Percentiles rank a stretch among this genome's conserved stretches.
Evolutionary conservation across 2,888 invertebrate genomes (phyloP).

Genomic region (Tineola bisselliella): DNA sequence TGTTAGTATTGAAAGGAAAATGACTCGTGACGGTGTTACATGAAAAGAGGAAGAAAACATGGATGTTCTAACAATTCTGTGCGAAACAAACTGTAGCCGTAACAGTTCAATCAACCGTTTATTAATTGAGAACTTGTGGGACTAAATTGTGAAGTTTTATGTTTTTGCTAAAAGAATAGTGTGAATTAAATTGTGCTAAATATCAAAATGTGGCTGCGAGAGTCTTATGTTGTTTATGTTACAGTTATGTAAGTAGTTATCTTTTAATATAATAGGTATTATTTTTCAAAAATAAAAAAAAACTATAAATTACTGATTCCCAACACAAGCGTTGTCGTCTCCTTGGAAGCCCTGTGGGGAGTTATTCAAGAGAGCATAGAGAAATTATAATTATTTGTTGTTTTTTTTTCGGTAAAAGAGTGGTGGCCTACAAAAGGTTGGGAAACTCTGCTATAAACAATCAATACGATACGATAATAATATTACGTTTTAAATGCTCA

Average conservation of each 20-base stretch:
- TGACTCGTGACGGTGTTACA: constrained; percentile 36
- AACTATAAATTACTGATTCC: too few species aligned
- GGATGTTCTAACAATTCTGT: neutral
- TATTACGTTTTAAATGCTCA: neutral
- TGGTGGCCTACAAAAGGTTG: too few species aligned
- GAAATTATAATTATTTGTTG: too few species aligned
- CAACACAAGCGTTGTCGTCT: too few species aligned
- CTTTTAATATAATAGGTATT: neutral
- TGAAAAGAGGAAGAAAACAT: constrained; percentile 20
- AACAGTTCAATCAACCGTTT: constrained; percentile 27
- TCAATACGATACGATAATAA: too few species aligned
- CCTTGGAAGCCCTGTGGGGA: too few species aligned
- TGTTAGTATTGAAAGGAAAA: constrained; percentile 22
- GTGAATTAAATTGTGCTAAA: neutral
- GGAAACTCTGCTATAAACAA: too few species aligned
- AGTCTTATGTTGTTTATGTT: constrained; percentile 37
- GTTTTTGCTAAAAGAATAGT: neutral
- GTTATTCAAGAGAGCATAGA: too few species aligned
- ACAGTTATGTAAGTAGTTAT: constrained; percentile 47
- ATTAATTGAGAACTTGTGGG: neutral
- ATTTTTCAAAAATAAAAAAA: too few species aligned
- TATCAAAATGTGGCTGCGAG: constrained; percentile 35
- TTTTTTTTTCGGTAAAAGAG: too few species aligned
- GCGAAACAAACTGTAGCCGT: constrained; percentile 14
- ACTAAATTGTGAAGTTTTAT: neutral